phyloP scores from a whole-genome alignment of 2,888 invertebrate genomes.

The Seira sanloemensis region DNA sequence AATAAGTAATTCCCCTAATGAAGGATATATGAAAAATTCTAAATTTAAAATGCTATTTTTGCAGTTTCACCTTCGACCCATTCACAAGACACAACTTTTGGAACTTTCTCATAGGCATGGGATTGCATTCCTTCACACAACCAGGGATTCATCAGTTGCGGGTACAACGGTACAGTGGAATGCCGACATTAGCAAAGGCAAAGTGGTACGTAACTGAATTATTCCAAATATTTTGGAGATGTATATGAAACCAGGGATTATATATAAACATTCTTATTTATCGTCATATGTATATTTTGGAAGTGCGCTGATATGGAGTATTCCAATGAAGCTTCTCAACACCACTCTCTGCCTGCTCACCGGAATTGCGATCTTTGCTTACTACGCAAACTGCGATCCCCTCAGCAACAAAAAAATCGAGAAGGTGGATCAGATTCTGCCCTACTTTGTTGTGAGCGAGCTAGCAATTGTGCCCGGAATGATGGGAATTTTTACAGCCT shows the following conservation, averaged over 20 bases:
- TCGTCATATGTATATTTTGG: no score
- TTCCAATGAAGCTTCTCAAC: slow-evolving; percentile 32
- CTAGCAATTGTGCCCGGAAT: slow-evolving; percentile 88
- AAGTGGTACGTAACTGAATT: no score
- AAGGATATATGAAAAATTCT: neutral
- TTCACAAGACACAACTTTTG: slow-evolving; percentile 70
- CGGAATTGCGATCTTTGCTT: slow-evolving; percentile 68
- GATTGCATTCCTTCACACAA: slow-evolving; percentile 61
- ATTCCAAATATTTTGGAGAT: no score
- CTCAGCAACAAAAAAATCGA: slow-evolving; percentile 82
- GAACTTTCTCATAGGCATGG: slow-evolving; percentile 70
- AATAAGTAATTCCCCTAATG: neutral
- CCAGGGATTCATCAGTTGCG: slow-evolving; percentile 69
- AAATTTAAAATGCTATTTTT: neutral
- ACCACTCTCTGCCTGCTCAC: slow-evolving; percentile 63
- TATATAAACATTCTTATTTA: no score
- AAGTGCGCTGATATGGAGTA: neutral
- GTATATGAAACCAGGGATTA: no score
- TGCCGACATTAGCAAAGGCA: slow-evolving; percentile 66
- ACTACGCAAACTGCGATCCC: slow-evolving; percentile 89
- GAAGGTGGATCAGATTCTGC: slow-evolving; percentile 88
- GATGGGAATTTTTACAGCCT: slow-evolving; percentile 92
- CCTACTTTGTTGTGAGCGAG: slow-evolving; percentile 93
- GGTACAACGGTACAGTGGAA: slow-evolving; percentile 70
- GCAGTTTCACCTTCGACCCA: slow-evolving; percentile 70